Evolutionary conservation across 1,140 invertebrate genomes (phyloP).

Genomic region (Euwallacea similis): DNA sequence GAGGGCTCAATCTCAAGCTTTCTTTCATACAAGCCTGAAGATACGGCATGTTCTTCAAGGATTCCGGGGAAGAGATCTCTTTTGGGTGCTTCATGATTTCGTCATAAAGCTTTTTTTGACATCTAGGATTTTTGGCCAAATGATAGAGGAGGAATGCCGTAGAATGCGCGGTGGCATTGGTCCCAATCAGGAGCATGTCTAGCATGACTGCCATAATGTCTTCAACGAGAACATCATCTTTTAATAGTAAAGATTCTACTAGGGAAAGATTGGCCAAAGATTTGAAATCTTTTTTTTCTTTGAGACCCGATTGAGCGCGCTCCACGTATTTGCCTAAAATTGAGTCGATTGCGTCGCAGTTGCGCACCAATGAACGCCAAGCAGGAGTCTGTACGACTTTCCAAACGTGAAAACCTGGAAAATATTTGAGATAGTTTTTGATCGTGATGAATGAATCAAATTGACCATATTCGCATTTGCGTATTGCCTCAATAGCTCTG

Average conservation of each 20-base stretch:
- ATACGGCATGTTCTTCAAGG: constrained; percentile 59
- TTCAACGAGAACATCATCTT: constrained; percentile 60
- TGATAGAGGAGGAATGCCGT: constrained; percentile 64
- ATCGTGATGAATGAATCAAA: not conserved
- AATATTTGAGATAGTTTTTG: not conserved
- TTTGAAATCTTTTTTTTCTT: constrained; percentile 43
- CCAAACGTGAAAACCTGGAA: constrained; percentile 65
- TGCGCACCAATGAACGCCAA: constrained; percentile 60
- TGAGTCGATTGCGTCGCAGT: constrained; percentile 46
- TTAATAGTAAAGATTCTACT: constrained; percentile 57
- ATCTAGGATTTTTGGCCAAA: constrained; percentile 60
- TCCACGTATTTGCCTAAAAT: constrained; percentile 45
- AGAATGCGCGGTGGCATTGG: constrained; percentile 57
- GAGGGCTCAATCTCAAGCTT: constrained; percentile 63
- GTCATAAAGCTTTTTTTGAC: constrained; percentile 61
- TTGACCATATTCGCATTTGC: constrained; percentile 60
- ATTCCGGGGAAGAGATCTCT: constrained; percentile 51
- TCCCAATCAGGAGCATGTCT: constrained; percentile 65
- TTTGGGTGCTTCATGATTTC: constrained; percentile 57
- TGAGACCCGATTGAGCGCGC: constrained; percentile 40
- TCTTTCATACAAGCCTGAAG: constrained; percentile 71
- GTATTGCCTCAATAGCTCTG: constrained; percentile 63
- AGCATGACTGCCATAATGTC: constrained; percentile 64
- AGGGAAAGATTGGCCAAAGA: constrained; percentile 41
- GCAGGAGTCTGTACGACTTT: constrained; percentile 65